A percentile compares a stretch with the other conserved stretches of the same genome.
These are phyloP conservation scores for Popillia japonica DNA, from an alignment of 1,140 invertebrate genomes.

Conservation along the genomic window DNA sequence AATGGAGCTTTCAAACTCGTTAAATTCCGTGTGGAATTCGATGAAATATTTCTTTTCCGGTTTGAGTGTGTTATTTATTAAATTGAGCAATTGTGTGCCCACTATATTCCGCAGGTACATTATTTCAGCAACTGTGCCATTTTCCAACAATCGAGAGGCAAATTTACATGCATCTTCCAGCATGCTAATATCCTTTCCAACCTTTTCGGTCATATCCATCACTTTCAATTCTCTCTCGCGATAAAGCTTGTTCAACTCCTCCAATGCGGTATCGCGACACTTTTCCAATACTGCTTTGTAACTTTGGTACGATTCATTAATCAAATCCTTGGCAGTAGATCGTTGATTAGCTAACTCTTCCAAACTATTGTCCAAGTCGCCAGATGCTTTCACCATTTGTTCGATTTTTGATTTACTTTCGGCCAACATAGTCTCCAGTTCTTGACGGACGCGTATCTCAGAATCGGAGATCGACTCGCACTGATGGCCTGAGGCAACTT, in stretches of 20 bases:
- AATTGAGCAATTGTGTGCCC: constrained; percentile 74
- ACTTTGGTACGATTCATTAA: constrained; percentile 84
- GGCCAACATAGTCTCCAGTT: constrained; percentile 74
- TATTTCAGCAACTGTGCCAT: constrained; percentile 84
- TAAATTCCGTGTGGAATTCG: constrained; percentile 83
- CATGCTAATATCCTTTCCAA: constrained; percentile 67
- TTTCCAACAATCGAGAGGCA: constrained; percentile 77
- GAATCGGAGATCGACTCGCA: constrained; percentile 80
- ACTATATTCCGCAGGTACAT: constrained; percentile 82
- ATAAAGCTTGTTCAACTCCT: constrained; percentile 82
- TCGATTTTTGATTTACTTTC: constrained; percentile 77
- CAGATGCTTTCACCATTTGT: constrained; percentile 77
- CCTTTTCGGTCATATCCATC: constrained; percentile 74
- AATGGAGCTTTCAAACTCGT: constrained; percentile 74
- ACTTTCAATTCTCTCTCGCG: constrained; percentile 82
- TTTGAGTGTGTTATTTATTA: constrained; percentile 82
- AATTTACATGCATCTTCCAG: constrained; percentile 87
- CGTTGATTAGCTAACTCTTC: constrained; percentile 85
- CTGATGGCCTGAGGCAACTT: constrained; percentile 76
- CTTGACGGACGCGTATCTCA: constrained; percentile 76
- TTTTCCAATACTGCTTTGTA: constrained; percentile 85
- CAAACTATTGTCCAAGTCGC: constrained; percentile 77
- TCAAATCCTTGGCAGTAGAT: constrained; percentile 84
- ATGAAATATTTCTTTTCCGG: constrained; percentile 76
- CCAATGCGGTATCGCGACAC: constrained; percentile 76